These are phyloP conservation scores for Drosophila anomalata DNA, from an alignment of 2,888 invertebrate genomes.

Conservation along the genomic window DNA sequence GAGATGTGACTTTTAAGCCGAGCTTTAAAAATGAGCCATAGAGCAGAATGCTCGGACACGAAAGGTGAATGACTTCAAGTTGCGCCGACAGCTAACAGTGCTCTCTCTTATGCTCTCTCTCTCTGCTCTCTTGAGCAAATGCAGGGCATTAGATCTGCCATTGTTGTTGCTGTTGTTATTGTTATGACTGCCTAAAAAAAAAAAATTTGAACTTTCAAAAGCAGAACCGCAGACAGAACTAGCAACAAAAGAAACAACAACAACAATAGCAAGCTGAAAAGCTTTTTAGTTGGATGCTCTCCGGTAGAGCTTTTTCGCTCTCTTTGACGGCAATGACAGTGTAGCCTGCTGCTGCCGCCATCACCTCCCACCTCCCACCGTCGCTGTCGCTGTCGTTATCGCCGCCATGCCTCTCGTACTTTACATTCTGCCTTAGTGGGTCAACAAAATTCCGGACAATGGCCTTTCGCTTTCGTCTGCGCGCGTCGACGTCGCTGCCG, in stretches of 20 bases:
- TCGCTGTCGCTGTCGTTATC: not conserved
- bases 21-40: constrained; percentile 18
- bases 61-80: constrained; percentile 72
- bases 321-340: constrained; percentile 9
- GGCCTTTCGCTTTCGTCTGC: constrained; percentile 84
- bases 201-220: constrained; percentile 53
- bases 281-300: not conserved
- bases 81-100: constrained; percentile 48
- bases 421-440: constrained; percentile 82
- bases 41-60: constrained; percentile 18
- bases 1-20: constrained; percentile 22
- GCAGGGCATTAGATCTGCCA: constrained; percentile 33
- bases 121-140: constrained; percentile 7
- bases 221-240: constrained; percentile 36
- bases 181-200: constrained; percentile 10
- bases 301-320: not conserved
- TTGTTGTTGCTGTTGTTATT: constrained; percentile 27
- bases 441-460: constrained; percentile 85
- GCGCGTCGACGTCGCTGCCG: constrained; percentile 44
- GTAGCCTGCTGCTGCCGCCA: not conserved
- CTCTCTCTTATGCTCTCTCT: constrained; percentile 7
- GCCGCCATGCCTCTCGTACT: constrained; percentile 52
- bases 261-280: constrained; percentile 7
- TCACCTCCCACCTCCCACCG: not conserved
- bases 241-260: constrained; percentile 10